phyloP scores from a whole-genome alignment of 2,888 invertebrate genomes.

The Drosophila seclusa region DNA sequence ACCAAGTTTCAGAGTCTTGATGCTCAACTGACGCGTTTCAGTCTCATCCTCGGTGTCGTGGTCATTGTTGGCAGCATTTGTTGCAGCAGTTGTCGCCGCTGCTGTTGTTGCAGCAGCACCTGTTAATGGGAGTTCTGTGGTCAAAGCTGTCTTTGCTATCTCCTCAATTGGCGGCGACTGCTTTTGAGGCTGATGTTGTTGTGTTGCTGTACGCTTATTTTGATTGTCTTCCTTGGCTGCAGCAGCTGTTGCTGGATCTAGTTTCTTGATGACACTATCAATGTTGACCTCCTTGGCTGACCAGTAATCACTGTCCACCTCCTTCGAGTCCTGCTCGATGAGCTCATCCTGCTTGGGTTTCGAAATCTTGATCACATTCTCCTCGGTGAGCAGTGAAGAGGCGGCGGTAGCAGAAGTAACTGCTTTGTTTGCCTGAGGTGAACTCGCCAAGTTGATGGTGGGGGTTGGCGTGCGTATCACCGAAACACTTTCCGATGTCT shows the following conservation, averaged over 20 bases:
- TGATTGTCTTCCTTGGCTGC: slow-evolving; percentile 48
- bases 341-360: slow-evolving; percentile 81
- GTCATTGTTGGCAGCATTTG: slow-evolving; percentile 64
- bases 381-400: slow-evolving; percentile 78
- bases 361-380: slow-evolving; percentile 82
- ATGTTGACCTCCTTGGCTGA: slow-evolving; percentile 92
- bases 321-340: slow-evolving; percentile 87
- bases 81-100: slow-evolving; percentile 19
- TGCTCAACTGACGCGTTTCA: slow-evolving; percentile 67
- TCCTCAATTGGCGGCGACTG: slow-evolving; percentile 29
- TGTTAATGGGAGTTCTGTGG: slow-evolving; percentile 23
- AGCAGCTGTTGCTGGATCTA: slow-evolving; percentile 85
- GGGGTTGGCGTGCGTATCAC: slow-evolving; percentile 69
- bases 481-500: slow-evolving; percentile 72
- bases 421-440: slow-evolving; percentile 45
- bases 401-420: slow-evolving; percentile 20
- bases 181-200: slow-evolving; percentile 12
- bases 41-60: slow-evolving; percentile 84
- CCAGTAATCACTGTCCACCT: slow-evolving; percentile 90
- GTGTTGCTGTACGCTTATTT: slow-evolving; percentile 27
- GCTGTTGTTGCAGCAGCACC: slow-evolving; percentile 10
- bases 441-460: slow-evolving; percentile 51
- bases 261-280: slow-evolving; percentile 92
- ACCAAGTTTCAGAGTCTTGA: slow-evolving; percentile 54
- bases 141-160: slow-evolving; percentile 8